phyloP scores from a whole-genome alignment of 2,797 vertebrate genomes.

The Oreonectes daqikongensis region DNA sequence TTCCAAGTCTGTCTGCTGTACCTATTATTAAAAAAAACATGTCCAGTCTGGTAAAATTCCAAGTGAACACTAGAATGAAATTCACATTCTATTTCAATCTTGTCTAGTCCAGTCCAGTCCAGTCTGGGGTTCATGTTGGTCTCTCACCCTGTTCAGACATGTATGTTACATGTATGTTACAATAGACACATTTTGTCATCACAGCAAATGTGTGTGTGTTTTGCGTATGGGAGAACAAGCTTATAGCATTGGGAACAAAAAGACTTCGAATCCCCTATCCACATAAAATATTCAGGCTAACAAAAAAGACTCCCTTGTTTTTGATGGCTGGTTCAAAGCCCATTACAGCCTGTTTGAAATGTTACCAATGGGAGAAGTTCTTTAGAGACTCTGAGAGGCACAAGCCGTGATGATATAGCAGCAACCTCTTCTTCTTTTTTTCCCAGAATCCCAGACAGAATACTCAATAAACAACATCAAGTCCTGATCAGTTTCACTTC shows the following conservation, averaged over 20 bases:
- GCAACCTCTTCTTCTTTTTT: background rate
- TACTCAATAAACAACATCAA: conserved; percentile 45
- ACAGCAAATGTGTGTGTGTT: background rate
- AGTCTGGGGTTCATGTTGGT: too few species aligned
- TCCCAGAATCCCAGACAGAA: conserved; percentile 18
- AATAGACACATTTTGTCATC: conserved; percentile 7
- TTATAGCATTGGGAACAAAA: conserved; percentile 40
- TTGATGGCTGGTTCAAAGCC: conserved; percentile 75
- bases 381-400: conserved; percentile 46
- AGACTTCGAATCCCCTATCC: conserved; percentile 9
- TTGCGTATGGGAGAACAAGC: conserved; percentile 28
- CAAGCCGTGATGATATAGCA: background rate
- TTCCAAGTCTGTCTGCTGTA: background rate
- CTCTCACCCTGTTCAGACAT: too few species aligned
- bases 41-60: background rate
- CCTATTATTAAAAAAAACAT: background rate
- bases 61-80: too few species aligned
- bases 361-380: conserved; percentile 69
- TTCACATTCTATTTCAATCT: background rate
- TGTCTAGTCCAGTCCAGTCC: too few species aligned
- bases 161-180: background rate
- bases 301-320: conserved; percentile 61
- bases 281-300: conserved; percentile 25
- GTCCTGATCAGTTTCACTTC: background rate
- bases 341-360: conserved; percentile 72